Percentiles rank a stretch among this genome's conserved stretches.
Evolutionary conservation across 2,113 vertebrate species (phyloP).

Genomic region (Brienomyrus longianalis): DNA sequence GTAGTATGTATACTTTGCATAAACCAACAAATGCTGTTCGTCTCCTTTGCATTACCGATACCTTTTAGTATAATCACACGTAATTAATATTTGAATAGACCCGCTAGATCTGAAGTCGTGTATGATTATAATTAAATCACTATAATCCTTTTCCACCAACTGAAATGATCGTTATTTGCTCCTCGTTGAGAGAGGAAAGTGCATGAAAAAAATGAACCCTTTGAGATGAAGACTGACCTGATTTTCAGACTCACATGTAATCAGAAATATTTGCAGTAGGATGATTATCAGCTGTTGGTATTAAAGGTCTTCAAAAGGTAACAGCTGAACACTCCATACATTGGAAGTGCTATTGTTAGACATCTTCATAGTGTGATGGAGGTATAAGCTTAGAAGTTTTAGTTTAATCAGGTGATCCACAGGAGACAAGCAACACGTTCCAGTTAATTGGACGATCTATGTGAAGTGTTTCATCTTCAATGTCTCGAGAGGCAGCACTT

Average conservation of each 20-base stretch:
- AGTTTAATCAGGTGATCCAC: neutral
- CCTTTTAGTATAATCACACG: neutral
- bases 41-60: neutral
- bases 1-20: neutral
- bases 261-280: neutral
- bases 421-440: neutral
- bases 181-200: neutral
- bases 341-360: neutral
- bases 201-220: neutral
- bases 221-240: neutral
- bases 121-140: neutral
- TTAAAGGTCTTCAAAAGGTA: neutral
- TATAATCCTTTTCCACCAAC: neutral
- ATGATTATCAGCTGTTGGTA: neutral
- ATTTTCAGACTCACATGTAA: neutral
- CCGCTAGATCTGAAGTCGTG: neutral
- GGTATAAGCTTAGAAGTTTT: neutral
- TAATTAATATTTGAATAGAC: constrained; percentile 1
- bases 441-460: neutral
- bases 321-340: neutral
- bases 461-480: neutral
- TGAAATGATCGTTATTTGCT: neutral
- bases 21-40: neutral
- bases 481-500: neutral
- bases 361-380: neutral